These are phyloP conservation scores for Agonopterix heracliana DNA, from an alignment of 2,888 invertebrate species.

Conservation along the genomic window DNA sequence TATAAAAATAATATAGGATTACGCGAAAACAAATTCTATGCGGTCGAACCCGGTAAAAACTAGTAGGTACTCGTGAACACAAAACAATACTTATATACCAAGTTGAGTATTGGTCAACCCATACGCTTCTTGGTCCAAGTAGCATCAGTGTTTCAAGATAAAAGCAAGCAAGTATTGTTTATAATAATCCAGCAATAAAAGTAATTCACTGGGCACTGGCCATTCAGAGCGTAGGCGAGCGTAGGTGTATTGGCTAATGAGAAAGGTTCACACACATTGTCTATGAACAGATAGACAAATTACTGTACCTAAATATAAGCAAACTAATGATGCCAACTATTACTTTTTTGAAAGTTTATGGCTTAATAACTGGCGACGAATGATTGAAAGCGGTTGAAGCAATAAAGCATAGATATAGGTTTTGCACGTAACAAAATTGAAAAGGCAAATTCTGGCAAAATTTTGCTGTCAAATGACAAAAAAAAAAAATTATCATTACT, in stretches of 20 bases:
- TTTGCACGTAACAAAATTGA: too few relatives aligned
- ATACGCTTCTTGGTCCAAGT: too few relatives aligned
- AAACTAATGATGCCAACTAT: constrained; percentile 1
- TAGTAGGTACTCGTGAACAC: too few relatives aligned
- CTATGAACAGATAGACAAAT: constrained; percentile 6
- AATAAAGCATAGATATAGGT: neutral
- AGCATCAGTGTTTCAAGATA: too few relatives aligned
- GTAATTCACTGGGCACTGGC: constrained; percentile 3
- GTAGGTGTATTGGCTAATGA: constrained; percentile 41
- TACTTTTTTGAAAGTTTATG: neutral
- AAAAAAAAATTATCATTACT: too few relatives aligned
- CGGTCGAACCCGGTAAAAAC: too few relatives aligned
- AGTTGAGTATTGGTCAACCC: too few relatives aligned
- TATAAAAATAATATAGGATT: too few relatives aligned
- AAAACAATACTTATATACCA: too few relatives aligned
- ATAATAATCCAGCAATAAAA: constrained; percentile 1
- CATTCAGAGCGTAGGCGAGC: constrained; percentile 27
- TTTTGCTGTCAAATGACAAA: too few relatives aligned
- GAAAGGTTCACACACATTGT: constrained; percentile 41
- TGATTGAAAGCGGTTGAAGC: neutral
- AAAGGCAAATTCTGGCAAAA: too few relatives aligned
- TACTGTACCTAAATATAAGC: neutral
- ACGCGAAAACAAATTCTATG: too few relatives aligned
- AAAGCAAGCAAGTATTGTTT: neutral
- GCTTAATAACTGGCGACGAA: neutral